These are phyloP conservation scores for Geococcyx californianus DNA, from an alignment of 2,113 vertebrate genomes.

Conservation along the genomic window DNA sequence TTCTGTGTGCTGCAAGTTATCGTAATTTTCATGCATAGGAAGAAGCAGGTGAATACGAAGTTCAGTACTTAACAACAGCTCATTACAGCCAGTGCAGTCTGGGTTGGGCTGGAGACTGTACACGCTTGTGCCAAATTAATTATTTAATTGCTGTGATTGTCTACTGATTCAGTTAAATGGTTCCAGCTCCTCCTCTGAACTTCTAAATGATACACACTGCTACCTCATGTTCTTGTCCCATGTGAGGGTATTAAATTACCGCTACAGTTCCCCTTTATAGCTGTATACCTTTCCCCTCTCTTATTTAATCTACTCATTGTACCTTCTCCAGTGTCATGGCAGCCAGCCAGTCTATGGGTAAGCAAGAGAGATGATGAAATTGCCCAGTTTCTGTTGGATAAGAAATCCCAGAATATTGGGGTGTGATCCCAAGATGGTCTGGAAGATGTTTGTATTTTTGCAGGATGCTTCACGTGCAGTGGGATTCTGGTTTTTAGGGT, in stretches of 20 bases:
- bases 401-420: background rate
- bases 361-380: background rate
- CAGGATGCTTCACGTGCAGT: background rate
- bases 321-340: background rate
- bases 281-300: background rate
- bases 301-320: background rate
- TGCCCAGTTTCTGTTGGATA: background rate
- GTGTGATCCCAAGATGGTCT: background rate
- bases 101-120: background rate
- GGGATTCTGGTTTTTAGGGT: background rate
- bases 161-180: background rate
- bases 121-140: background rate
- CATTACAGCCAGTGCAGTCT: background rate
- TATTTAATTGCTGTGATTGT: background rate
- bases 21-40: background rate
- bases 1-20: background rate
- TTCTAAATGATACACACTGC: background rate
- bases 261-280: background rate
- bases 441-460: background rate
- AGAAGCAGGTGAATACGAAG: background rate
- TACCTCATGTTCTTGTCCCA: background rate
- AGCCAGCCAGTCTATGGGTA: background rate
- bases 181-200: background rate
- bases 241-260: background rate
- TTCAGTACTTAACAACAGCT: background rate